phyloP scores from a whole-genome alignment of 2,888 invertebrate species.

The Xestia c-nigrum region DNA sequence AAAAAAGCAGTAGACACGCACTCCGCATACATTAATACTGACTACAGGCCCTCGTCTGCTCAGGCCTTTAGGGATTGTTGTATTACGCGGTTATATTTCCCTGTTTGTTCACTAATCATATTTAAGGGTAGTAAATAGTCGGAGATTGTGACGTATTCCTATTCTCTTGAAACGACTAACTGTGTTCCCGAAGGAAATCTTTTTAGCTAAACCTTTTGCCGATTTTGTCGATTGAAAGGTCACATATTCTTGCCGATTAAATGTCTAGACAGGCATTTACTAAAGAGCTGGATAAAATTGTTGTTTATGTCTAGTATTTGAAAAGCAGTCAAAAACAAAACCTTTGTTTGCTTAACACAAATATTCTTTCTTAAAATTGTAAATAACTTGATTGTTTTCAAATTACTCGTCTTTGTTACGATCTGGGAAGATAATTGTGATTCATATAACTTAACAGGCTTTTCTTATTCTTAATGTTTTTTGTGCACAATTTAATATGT shows the following conservation, averaged over 20 bases:
- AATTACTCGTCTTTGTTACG: background rate
- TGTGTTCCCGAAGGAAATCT: background rate
- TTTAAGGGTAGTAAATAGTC: conserved; percentile 39
- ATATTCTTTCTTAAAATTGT: background rate
- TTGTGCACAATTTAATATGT: no score
- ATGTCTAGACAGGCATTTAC: conserved; percentile 21
- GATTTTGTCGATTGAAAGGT: background rate
- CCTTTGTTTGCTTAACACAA: background rate
- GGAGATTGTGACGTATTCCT: conserved; percentile 20
- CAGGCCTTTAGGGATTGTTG: conserved; percentile 47
- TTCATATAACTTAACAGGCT: background rate
- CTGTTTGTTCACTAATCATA: conserved; percentile 44
- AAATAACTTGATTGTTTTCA: background rate
- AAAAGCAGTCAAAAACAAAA: background rate
- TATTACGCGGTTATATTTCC: conserved; percentile 38
- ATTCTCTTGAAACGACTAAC: conserved; percentile 21
- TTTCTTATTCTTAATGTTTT: no score
- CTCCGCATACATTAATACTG: background rate
- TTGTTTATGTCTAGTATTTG: conserved; percentile 5
- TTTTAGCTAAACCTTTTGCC: background rate
- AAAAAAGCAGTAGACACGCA: background rate
- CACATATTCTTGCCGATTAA: conserved; percentile 11
- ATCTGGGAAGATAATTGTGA: background rate
- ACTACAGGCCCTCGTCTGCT: background rate
- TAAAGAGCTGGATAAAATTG: background rate